Base-by-base conservation (phyloP, 2,797 vertebrate species). In the Halcyon smyrnensis region DNA sequence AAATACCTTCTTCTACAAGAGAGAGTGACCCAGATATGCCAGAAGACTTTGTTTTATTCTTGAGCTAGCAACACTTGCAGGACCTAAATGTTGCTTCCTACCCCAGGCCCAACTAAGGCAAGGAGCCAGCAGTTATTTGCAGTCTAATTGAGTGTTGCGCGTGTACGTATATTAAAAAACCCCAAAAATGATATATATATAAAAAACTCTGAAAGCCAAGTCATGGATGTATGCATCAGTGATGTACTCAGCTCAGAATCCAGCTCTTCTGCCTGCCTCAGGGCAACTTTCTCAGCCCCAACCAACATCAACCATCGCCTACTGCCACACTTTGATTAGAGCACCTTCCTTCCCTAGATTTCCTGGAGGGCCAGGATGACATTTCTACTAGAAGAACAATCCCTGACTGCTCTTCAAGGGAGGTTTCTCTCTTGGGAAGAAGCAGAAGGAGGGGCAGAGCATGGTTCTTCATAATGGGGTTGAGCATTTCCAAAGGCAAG, bases 91-190 rank as follows among this genome's bases (percentile, higher is more conserved):
- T 62, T 78, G 62, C 59, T 88, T 74, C 50, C 48, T 80, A 67
- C 37, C 37, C 70, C 1, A 3, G 83, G 80, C 63, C 50, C 63
- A 54, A 12, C n/a, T 51, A 2, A 3, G 84, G 92, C 76, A 86
- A 65, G 60, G 76, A 82, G 69, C 94, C 93, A 94, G 65, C 37
- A 93, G 39, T 63, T 87, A 77, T 74, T 92, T 78, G 67, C 60
- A 46, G 76, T 8, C 81, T 89, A 67, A 93, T 2, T 53, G 62
- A 87, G 71, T 25, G 23, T 12, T 3, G 11, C 3, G 50, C 5
- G 5, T 50, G 3, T 37, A 1, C 56, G 1, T 41, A 2, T 48
- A 2, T 25, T 25, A 39, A 41, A 62, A 28, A 41, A 30, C 36
- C 36, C 36, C 36, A 15, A 13, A 24, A 48, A 12, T 23, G 9